Evolutionary conservation across 2,888 invertebrate species (phyloP), one percentile per base, ranked within the genome.

Genomic region (Drosophila neutralis): DNA sequence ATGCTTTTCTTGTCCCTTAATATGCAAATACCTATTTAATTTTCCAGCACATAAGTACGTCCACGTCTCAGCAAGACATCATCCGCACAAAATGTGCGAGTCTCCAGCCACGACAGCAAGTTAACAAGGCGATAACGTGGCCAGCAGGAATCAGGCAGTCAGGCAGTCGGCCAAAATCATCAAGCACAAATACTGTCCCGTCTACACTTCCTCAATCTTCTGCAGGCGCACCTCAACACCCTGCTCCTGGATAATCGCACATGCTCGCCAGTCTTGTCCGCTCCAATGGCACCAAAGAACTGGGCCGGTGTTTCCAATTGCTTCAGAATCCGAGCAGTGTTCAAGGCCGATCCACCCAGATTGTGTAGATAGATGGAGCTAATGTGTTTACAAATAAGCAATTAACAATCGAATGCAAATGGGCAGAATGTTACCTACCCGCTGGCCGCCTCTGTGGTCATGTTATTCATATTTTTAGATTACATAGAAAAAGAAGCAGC

Each of bases 261-360:
- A 59, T 91, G 86, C 69, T 91, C 87, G 2, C 94, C 94, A 52
- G 92, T 91, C 54, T 92, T 84, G 80, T 95, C 95, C 48, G 92
- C 90, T 1, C 95, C 94, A 38, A 95, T 92, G 13, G 94, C 93
- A 2, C 95, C 95, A 77, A 94, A 94, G 83, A 94, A 94, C 27
- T 93, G 68, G 4, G 94, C 77, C 88, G 94, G 94, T 80, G 87
- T 92, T 71, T 92, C 92, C 53, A 92, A 74, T 4, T 83, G 77
- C 59, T 91, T 91, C 4, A 94, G 89, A 57, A 94, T 93, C 63
- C 94, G 91, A 6, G 93, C 82, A 0, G 94, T 93, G 82, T 94
- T 94, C 74, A 94, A 93, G 13, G 93, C 93, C 33, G 94, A 93
- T 2, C 94, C 94, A 10, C 94, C 94, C n/a, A 91, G 86, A 52